Evolutionary conservation across 2,888 invertebrate species (phyloP).

Genomic region (Cartodere bifasciata): DNA sequence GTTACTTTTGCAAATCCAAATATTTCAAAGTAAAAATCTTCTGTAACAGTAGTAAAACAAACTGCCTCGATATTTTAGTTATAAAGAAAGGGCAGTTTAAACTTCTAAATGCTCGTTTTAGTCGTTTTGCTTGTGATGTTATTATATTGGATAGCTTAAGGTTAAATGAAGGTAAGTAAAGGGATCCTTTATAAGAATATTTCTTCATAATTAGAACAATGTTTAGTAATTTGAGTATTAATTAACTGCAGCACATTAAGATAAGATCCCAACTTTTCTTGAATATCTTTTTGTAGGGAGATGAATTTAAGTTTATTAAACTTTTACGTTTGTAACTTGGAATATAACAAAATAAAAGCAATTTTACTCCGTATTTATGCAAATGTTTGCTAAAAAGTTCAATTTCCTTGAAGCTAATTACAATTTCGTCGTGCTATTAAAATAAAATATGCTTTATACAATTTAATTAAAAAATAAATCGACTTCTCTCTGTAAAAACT

Average conservation of each 20-base stretch:
- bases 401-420: too few species aligned
- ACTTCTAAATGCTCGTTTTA: too few species aligned
- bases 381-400: conserved; percentile 19
- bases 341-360: conserved; percentile 21
- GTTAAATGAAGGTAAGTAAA: conserved; percentile 23
- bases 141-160: conserved; percentile 10
- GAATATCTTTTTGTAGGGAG: conserved; percentile 15
- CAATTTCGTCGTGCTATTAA: too few species aligned
- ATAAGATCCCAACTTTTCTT: conserved; percentile 22
- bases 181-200: conserved; percentile 25
- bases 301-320: conserved; percentile 23
- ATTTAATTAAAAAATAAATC: too few species aligned
- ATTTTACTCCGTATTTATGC: conserved; percentile 21
- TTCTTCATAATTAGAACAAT: conserved; percentile 27
- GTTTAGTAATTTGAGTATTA: conserved; percentile 30
- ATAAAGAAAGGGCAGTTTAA: too few species aligned
- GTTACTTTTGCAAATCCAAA: too few species aligned
- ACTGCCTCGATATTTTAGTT: too few species aligned
- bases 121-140: too few species aligned
- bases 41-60: too few species aligned
- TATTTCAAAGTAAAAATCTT: too few species aligned
- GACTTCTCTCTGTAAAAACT: too few species aligned
- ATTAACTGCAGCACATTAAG: conserved; percentile 27
- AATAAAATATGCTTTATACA: too few species aligned
- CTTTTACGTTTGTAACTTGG: conserved; percentile 19